phyloP scores from a whole-genome alignment of 2,888 invertebrate species.

The Calliphora vomitoria region DNA sequence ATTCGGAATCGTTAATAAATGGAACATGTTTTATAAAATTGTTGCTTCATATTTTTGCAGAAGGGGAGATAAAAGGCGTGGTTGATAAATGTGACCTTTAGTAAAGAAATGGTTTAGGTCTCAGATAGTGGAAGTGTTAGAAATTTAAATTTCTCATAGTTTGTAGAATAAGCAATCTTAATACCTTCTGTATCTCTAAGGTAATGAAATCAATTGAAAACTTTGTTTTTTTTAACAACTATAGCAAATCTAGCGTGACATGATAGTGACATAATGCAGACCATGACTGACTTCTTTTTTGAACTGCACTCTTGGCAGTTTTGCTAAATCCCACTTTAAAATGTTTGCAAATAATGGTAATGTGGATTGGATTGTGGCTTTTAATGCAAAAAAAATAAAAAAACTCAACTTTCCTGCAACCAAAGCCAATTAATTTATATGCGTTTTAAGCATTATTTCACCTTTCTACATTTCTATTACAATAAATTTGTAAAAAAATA shows the following conservation, averaged over 20 bases:
- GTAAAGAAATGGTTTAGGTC: not conserved
- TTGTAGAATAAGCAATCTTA: not conserved
- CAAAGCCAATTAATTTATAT: constrained; percentile 54
- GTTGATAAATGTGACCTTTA: not conserved
- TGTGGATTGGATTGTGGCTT: not conserved
- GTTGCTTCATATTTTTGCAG: not conserved
- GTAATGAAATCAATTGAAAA: not conserved
- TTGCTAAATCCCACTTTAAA: not conserved
- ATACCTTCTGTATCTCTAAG: not conserved
- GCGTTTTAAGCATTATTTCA: constrained; percentile 53
- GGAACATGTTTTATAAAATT: constrained; percentile 38
- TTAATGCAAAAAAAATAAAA: not conserved
- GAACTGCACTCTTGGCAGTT: not conserved
- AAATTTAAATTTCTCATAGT: no score
- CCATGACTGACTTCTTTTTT: no score
- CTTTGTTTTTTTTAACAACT: no score
- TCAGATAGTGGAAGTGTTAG: no score
- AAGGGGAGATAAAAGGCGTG: constrained; percentile 17
- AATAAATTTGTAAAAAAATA: not conserved
- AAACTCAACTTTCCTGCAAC: constrained; percentile 4
- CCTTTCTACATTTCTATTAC: constrained; percentile 28
- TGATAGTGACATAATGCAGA: no score
- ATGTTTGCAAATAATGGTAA: not conserved
- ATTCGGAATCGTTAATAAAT: constrained; percentile 35
- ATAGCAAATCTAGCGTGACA: no score